Base-by-base conservation (phyloP, 2,888 invertebrate species). In the Rhagium mordax region DNA sequence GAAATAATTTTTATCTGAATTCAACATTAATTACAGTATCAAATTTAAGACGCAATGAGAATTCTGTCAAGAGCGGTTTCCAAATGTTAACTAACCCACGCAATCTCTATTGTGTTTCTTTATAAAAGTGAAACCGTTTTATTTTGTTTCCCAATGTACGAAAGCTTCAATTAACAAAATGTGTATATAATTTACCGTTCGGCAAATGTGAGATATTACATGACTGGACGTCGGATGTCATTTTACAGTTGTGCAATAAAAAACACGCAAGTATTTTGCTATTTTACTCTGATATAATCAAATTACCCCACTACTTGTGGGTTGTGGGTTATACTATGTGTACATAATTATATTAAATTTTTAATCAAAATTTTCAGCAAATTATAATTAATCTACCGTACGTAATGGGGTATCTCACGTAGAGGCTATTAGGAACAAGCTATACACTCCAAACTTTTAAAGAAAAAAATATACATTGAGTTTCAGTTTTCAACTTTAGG, bases 91-190 rank as follows among this genome's bases (percentile, higher is more conserved):
- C 21, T 48, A 24, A 59, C 48, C 68, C 59, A 68, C 68, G 68
- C 68, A 59, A 68, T 68, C 57, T 18, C 68, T 27, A 68, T 68
- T 68, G 59, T 68, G 18, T 59, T 59, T 59, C 49, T 24, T 48
- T 47, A 16, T 59, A 68, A 68, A 68, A 59, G 68, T 68, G 68
- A 68, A 68, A 68, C 57, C 59, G 49, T 65, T 41, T 41, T 57
- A 47, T 57, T 53, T 57, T 13, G 15, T 68, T 68, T 68, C 68
- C 20, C 68, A 68, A 68, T 21, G 59, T 27, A 59, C 13, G 55
- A 47, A 47, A 62, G 48, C 62, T 18, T 55, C 57, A 67, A 67
- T 67, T 67, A 67, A 67, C 18, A 59, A 29, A 29, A 29, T 59
- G 33, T 24, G 6, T n/a, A 21, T 62, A 62, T 62, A 62, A 62